Evolutionary conservation across 2,797 vertebrate genomes (phyloP).

Genomic region (Netta rufina): DNA sequence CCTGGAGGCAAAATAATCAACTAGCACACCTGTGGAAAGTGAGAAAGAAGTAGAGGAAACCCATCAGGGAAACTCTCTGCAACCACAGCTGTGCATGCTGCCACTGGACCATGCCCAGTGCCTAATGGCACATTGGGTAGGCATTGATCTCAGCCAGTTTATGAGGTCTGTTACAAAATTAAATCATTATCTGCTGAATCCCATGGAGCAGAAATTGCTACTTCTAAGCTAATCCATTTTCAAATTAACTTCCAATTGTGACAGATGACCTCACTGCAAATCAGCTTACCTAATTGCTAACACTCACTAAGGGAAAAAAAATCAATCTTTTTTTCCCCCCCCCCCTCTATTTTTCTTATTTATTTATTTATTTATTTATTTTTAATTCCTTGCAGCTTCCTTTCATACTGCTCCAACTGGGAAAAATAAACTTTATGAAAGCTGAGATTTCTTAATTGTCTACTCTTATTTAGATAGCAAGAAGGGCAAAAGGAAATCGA

Average conservation of each 20-base stretch:
- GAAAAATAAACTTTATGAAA: constrained; percentile 44
- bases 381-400: constrained; percentile 28
- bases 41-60: constrained; percentile 44
- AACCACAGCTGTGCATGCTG: constrained; percentile 65
- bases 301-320: constrained; percentile 58
- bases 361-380: not conserved
- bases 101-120: constrained; percentile 72
- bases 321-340: constrained; percentile 47
- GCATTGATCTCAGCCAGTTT: constrained; percentile 78
- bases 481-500: not conserved
- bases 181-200: constrained; percentile 67
- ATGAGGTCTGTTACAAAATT: constrained; percentile 73
- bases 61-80: constrained; percentile 27
- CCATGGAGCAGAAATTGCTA: constrained; percentile 75
- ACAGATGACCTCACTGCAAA: constrained; percentile 77
- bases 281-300: constrained; percentile 70
- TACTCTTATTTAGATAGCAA: constrained; percentile 12
- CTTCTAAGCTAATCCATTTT: constrained; percentile 77
- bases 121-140: constrained; percentile 79
- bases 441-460: constrained; percentile 18
- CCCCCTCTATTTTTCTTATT: not conserved
- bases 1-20: constrained; percentile 64
- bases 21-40: constrained; percentile 66
- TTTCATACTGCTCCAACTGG: constrained; percentile 5
- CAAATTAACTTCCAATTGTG: constrained; percentile 80